Conservation (phyloP, 2,888 invertebrate genomes). For the Trichopoda pennipes region DNA sequence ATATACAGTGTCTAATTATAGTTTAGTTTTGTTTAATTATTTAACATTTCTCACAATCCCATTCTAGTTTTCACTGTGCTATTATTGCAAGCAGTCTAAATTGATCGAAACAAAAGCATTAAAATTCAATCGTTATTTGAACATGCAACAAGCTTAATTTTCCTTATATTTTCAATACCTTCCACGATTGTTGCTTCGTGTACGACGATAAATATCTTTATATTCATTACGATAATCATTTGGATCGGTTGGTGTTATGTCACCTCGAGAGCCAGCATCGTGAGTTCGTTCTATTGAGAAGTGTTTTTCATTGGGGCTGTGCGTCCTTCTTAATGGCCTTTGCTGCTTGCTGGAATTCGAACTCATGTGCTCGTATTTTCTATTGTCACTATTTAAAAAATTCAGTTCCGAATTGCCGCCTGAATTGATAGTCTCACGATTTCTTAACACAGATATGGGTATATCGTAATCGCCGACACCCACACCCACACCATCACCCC, state of each 20-base stretch:
- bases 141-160: slow-evolving; percentile 66
- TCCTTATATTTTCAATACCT: slow-evolving; percentile 75
- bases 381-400: slow-evolving; percentile 78
- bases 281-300: slow-evolving; percentile 74
- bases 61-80: neutral
- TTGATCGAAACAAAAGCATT: slow-evolving; percentile 32
- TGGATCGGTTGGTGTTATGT: slow-evolving; percentile 72
- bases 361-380: slow-evolving; percentile 78
- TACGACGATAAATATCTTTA: slow-evolving; percentile 74
- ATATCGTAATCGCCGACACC: slow-evolving; percentile 78
- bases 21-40: slow-evolving; percentile 48
- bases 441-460: slow-evolving; percentile 73
- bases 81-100: slow-evolving; percentile 50
- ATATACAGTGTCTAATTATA: slow-evolving; percentile 35
- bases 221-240: slow-evolving; percentile 70
- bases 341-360: slow-evolving; percentile 72
- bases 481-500: slow-evolving; percentile 74
- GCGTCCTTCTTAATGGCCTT: slow-evolving; percentile 71
- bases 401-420: slow-evolving; percentile 79
- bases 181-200: slow-evolving; percentile 74
- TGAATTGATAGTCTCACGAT: slow-evolving; percentile 78
- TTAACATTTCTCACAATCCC: slow-evolving; percentile 25
- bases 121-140: slow-evolving; percentile 63
- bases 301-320: slow-evolving; percentile 74
- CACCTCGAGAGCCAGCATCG: slow-evolving; percentile 74